Evolutionary conservation across 2,888 invertebrate genomes (phyloP).

Genomic region (Philaethria dido): DNA sequence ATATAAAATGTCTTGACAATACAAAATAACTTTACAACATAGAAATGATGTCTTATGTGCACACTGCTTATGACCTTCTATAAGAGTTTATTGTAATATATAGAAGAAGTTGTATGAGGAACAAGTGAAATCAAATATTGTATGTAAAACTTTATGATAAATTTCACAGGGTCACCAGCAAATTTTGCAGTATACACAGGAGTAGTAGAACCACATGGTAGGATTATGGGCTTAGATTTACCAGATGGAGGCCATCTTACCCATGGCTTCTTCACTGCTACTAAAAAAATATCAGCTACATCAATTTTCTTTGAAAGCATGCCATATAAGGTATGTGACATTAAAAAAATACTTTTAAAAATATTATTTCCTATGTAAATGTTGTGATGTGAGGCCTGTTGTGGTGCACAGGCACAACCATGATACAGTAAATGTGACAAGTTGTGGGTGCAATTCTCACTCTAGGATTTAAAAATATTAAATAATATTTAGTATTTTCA

Average conservation of each 20-base stretch:
- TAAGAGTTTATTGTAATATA: no score
- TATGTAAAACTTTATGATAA: conserved; percentile 9
- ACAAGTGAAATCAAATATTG: not conserved
- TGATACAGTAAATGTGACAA: no score
- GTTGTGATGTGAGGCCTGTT: no score
- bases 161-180: conserved; percentile 90
- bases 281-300: conserved; percentile 97
- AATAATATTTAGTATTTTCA: no score
- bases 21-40: no score
- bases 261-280: conserved; percentile 95
- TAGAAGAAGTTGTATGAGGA: no score
- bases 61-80: no score
- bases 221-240: conserved; percentile 98
- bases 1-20: no score
- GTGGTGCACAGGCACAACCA: no score
- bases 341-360: not conserved
- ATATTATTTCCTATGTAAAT: not conserved
- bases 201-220: conserved; percentile 94
- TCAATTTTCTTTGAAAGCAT: conserved; percentile 99
- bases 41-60: no score
- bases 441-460: no score
- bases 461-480: no score
- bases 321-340: conserved; percentile 92
- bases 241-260: conserved; percentile 99
- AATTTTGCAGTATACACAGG: conserved; percentile 98